Conservation (phyloP, 1,140 invertebrate species). For the Drosophila punjabiensis region DNA sequence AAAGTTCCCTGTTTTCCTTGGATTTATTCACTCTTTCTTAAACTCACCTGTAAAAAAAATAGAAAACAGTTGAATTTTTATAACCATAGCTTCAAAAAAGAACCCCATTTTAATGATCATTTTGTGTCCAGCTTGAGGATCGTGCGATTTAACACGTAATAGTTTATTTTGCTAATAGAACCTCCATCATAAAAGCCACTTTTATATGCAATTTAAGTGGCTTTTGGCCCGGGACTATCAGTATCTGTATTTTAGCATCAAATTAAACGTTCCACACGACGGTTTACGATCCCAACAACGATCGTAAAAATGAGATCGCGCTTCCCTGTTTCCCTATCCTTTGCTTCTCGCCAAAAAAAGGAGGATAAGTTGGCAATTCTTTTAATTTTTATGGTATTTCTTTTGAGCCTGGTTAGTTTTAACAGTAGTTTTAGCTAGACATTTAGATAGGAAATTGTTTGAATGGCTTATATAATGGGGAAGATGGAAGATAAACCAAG, state of each 20-base stretch:
- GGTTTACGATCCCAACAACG: slow-evolving; percentile 40
- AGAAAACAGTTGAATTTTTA: slow-evolving; percentile 42
- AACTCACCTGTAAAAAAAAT: slow-evolving; percentile 31
- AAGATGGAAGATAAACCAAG: slow-evolving; percentile 9
- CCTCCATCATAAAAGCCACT: slow-evolving; percentile 76
- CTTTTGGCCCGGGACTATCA: slow-evolving; percentile 22
- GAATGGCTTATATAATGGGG: slow-evolving; percentile 18
- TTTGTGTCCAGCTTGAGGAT: slow-evolving; percentile 43
- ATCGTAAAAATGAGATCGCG: slow-evolving; percentile 40
- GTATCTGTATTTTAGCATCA: slow-evolving; percentile 77
- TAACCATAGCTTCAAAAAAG: background rate
- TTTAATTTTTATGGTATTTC: slow-evolving; percentile 49
- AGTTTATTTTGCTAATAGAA: slow-evolving; percentile 82
- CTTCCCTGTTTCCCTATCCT: background rate
- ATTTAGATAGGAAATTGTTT: slow-evolving; percentile 50
- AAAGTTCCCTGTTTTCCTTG: background rate
- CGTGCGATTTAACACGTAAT: slow-evolving; percentile 74
- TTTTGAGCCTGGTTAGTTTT: slow-evolving; percentile 39
- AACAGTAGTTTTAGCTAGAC: slow-evolving; percentile 67
- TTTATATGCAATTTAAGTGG: slow-evolving; percentile 78
- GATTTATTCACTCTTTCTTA: slow-evolving; percentile 5
- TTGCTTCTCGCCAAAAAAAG: background rate
- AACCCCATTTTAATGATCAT: slow-evolving; percentile 29
- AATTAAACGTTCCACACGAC: slow-evolving; percentile 66
- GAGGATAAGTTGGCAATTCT: slow-evolving; percentile 24